Evolutionary conservation across 2,113 vertebrate genomes (phyloP).

Genomic region (Piprites chloris): DNA sequence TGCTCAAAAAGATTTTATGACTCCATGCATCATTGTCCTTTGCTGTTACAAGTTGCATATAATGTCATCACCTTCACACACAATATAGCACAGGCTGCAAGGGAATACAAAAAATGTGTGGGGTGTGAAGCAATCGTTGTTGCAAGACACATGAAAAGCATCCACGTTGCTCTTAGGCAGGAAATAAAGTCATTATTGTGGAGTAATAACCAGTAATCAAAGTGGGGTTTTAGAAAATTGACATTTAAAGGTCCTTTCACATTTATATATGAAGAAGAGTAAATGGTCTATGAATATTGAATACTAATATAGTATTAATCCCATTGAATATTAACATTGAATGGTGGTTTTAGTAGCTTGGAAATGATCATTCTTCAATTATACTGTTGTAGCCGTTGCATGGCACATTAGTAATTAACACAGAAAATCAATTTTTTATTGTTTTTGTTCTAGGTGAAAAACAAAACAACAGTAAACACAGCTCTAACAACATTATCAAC

Average conservation of each 20-base stretch:
- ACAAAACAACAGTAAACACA: background rate
- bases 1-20: background rate
- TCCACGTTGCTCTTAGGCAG: background rate
- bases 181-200: background rate
- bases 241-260: background rate
- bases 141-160: background rate
- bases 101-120: background rate
- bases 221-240: background rate
- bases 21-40: background rate
- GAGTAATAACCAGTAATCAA: background rate
- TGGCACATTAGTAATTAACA: background rate
- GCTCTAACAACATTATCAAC: background rate
- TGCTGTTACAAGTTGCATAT: background rate
- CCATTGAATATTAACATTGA: background rate
- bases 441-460: background rate
- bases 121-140: background rate
- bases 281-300: background rate
- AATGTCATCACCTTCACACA: background rate
- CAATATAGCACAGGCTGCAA: background rate
- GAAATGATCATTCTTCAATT: background rate
- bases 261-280: background rate
- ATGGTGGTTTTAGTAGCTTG: background rate
- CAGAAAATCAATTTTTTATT: background rate
- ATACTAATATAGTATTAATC: background rate
- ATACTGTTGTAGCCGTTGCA: background rate